Conservation (phyloP, 2,113 vertebrate species). For the Aptenodytes forsteri region DNA sequence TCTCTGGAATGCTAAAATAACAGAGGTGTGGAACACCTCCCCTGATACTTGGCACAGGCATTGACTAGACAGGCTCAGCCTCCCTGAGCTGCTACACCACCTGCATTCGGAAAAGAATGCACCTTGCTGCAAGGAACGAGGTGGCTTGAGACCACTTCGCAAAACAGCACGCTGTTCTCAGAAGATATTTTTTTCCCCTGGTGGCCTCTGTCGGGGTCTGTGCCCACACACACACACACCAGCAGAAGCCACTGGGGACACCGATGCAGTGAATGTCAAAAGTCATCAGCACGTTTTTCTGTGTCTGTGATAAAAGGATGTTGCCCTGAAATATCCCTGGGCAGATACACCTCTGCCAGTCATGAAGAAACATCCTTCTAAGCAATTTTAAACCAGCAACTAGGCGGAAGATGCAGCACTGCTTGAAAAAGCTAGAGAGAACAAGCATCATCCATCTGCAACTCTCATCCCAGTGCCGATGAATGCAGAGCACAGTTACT, state of each 20-base stretch:
- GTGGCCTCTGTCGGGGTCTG: background rate
- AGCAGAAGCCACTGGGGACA: background rate
- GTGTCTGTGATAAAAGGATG: background rate
- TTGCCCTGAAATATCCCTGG: fast-evolving
- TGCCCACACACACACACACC: background rate
- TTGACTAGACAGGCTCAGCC: background rate
- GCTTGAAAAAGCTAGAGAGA: background rate
- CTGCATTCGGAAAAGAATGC: background rate
- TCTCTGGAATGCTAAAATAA: background rate
- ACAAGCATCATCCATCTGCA: background rate
- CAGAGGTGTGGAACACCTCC: background rate
- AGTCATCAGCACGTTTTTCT: background rate
- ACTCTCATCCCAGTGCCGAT: background rate
- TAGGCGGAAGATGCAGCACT: background rate
- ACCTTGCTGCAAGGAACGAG: fast-evolving
- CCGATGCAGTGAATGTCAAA: background rate
- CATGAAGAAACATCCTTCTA: background rate
- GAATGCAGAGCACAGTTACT: background rate
- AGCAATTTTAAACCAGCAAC: background rate
- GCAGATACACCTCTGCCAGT: background rate
- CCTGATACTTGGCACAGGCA: background rate
- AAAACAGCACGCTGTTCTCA: background rate
- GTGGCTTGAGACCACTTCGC: background rate
- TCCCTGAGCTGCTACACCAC: background rate
- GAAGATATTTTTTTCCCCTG: background rate